Percentiles rank a stretch among this genome's conserved stretches.
Conservation (phyloP, 1,140 invertebrate genomes). For the Solenopsis fugax region DNA sequence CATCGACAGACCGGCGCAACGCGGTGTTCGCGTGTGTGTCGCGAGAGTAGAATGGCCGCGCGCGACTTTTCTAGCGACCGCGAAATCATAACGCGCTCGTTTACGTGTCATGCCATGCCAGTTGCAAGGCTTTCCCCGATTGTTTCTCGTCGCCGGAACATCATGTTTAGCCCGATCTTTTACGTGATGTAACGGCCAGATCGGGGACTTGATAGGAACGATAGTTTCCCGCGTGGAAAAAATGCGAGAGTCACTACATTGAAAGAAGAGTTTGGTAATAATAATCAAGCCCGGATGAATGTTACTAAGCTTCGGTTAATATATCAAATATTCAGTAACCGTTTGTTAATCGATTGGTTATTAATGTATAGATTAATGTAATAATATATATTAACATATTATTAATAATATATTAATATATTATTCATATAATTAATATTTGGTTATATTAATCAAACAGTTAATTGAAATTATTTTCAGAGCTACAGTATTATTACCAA, state of each 20-base stretch:
- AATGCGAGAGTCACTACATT: not conserved
- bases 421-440: too few species aligned
- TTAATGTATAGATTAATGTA: too few species aligned
- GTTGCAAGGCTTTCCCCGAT: slow-evolving; percentile 29
- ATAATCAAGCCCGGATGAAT: too few species aligned
- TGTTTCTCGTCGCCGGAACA: slow-evolving; percentile 13
- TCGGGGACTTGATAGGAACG: slow-evolving; percentile 19
- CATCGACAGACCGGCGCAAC: slow-evolving; percentile 64
- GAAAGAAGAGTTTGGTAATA: too few species aligned
- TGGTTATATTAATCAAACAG: too few species aligned
- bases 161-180: slow-evolving; percentile 23
- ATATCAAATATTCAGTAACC: too few species aligned
- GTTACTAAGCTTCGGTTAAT: too few species aligned
- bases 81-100: slow-evolving; percentile 39
- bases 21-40: slow-evolving; percentile 29
- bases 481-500: too few species aligned
- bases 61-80: slow-evolving; percentile 25
- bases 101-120: slow-evolving; percentile 33
- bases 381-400: too few species aligned
- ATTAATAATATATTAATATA: too few species aligned
- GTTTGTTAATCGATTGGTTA: too few species aligned
- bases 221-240: slow-evolving; percentile 6
- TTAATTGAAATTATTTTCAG: too few species aligned
- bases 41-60: slow-evolving; percentile 25
- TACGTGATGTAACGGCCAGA: slow-evolving; percentile 23